These are phyloP conservation scores for Toxonevra muliebris DNA, from an alignment of 2,888 invertebrate species.

Conservation along the genomic window DNA sequence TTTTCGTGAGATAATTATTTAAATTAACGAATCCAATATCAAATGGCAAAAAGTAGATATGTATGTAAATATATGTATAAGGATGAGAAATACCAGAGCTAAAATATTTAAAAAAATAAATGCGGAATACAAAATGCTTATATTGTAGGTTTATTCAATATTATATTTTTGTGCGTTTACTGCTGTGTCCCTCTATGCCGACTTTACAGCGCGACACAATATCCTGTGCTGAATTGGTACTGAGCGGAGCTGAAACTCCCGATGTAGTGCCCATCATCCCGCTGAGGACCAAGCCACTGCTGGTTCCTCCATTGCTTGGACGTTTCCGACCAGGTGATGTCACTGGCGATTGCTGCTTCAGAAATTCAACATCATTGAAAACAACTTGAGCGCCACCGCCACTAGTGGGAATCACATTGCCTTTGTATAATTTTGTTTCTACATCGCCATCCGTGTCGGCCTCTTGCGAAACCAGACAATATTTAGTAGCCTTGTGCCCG, in stretches of 20 bases:
- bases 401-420: conserved; percentile 91
- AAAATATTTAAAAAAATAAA: too few species aligned
- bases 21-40: too few species aligned
- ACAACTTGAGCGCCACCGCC: conserved; percentile 96
- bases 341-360: conserved; percentile 83
- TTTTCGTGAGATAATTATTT: too few species aligned
- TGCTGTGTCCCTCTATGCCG: conserved; percentile 64
- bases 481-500: conserved; percentile 79
- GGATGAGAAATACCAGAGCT: too few species aligned
- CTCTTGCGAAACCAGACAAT: conserved; percentile 92
- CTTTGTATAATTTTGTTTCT: conserved; percentile 93
- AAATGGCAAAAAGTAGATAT: too few species aligned
- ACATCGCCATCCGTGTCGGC: conserved; percentile 92
- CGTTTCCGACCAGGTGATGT: conserved; percentile 65
- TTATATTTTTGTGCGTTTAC: conserved; percentile 62
- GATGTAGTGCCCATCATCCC: conserved; percentile 42
- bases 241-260: conserved; percentile 45
- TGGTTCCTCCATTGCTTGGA: conserved; percentile 52
- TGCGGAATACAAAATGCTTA: too few species aligned
- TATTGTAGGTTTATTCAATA: neutral
- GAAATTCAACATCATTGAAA: conserved; percentile 92
- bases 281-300: conserved; percentile 35
- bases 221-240: conserved; percentile 51
- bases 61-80: too few species aligned
- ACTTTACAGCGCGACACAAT: conserved; percentile 62